These are phyloP conservation scores for Drosophila meridionalis DNA, from an alignment of 2,888 invertebrate genomes.

Conservation along the genomic window DNA sequence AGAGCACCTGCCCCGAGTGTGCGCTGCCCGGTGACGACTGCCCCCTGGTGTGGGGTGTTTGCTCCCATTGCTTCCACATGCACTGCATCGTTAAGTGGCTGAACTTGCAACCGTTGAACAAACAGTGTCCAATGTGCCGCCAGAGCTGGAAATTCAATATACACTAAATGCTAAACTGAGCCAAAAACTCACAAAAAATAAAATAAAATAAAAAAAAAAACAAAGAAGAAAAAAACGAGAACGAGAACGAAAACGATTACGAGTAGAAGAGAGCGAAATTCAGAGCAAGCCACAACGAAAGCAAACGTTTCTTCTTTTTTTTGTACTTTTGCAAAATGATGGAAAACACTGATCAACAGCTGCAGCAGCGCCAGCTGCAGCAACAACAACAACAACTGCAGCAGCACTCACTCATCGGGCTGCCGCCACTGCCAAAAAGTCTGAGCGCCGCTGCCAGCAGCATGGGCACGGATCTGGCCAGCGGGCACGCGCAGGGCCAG, in stretches of 20 bases:
- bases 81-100: constrained; percentile 99
- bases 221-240: constrained; percentile 24
- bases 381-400: constrained; percentile 38
- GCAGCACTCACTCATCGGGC: constrained; percentile 85
- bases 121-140: constrained; percentile 98
- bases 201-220: constrained; percentile 16
- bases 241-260: constrained; percentile 23
- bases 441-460: constrained; percentile 89
- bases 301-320: neutral
- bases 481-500: constrained; percentile 20
- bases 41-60: constrained; percentile 98
- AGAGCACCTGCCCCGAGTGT: constrained; percentile 99
- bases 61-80: constrained; percentile 99
- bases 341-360: constrained; percentile 66
- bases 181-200: neutral
- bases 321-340: constrained; percentile 53
- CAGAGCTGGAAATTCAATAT: constrained; percentile 99
- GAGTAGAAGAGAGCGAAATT: constrained; percentile 8
- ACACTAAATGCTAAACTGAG: constrained; percentile 85
- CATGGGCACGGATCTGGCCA: constrained; percentile 18
- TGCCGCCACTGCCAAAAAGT: constrained; percentile 95
- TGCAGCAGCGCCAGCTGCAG: constrained; percentile 39
- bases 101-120: constrained; percentile 94
- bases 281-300: constrained; percentile 6
- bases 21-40: constrained; percentile 99